phyloP scores from a whole-genome alignment of 2,113 vertebrate genomes.

The Ammodytes marinus region DNA sequence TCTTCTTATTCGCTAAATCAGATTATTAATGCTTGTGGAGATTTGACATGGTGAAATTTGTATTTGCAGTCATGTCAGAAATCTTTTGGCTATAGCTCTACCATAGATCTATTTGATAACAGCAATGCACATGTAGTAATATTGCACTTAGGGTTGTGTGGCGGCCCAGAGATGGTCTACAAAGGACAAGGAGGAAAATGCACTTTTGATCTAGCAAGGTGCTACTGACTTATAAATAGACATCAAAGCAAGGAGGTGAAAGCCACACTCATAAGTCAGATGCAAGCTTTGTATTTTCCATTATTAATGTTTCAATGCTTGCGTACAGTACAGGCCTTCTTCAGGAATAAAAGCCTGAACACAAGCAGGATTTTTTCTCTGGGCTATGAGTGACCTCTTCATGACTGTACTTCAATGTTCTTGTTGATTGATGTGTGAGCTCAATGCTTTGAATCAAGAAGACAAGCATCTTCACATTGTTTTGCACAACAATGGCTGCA shows the following conservation, averaged over 20 bases:
- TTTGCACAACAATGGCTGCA: neutral
- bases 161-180: neutral
- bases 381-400: neutral
- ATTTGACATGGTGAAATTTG: constrained; percentile 14
- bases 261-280: neutral
- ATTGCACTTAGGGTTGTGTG: neutral
- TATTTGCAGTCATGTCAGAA: constrained; percentile 6
- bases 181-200: neutral
- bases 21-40: neutral
- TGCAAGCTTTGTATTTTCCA: neutral
- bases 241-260: neutral
- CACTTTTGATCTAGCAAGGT: neutral
- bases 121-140: neutral
- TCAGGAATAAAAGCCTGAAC: neutral
- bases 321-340: neutral
- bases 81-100: neutral
- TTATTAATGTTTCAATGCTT: neutral
- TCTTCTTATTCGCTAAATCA: constrained; percentile 4
- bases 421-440: neutral
- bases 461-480: neutral
- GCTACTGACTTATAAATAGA: neutral
- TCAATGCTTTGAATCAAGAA: neutral
- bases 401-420: neutral
- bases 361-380: neutral
- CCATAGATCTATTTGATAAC: neutral